Percentiles rank a stretch among this genome's conserved stretches.
Conservation (phyloP, 2,797 vertebrate genomes). For the Periophthalmus magnuspinnatus region DNA sequence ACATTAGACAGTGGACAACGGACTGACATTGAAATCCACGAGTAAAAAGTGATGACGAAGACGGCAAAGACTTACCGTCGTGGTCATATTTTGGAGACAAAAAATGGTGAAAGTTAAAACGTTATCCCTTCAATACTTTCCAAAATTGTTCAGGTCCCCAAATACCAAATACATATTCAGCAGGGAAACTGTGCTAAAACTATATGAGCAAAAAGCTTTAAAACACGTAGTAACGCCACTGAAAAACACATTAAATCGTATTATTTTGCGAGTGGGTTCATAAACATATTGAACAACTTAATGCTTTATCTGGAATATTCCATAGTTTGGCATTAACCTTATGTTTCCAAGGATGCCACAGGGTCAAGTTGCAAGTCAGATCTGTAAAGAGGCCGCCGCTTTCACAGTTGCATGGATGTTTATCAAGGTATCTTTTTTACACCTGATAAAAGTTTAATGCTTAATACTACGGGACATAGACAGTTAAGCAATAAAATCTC, state of each 20-base stretch:
- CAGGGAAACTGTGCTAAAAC: constrained; percentile 17
- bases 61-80: not conserved
- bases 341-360: too few species aligned
- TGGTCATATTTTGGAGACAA: not conserved
- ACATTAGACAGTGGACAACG: not conserved
- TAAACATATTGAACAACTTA: too few species aligned
- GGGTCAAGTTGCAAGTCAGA: too few species aligned
- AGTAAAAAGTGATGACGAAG: not conserved
- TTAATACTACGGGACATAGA: not conserved
- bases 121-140: not conserved
- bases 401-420: too few species aligned
- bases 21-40: not conserved
- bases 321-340: too few species aligned
- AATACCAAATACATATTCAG: constrained; percentile 25
- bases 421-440: too few species aligned
- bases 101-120: not conserved
- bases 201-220: not conserved
- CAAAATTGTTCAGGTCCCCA: constrained; percentile 19
- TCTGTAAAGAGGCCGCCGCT: too few species aligned
- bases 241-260: too few species aligned
- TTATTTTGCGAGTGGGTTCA: too few species aligned
- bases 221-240: too few species aligned
- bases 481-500: not conserved
- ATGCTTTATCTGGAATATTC: too few species aligned
- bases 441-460: too few species aligned